A percentile compares a stretch with the other conserved stretches of the same genome.
These are phyloP conservation scores for Cyanoliseus patagonus DNA, from an alignment of 2,113 vertebrate genomes.

Conservation along the genomic window DNA sequence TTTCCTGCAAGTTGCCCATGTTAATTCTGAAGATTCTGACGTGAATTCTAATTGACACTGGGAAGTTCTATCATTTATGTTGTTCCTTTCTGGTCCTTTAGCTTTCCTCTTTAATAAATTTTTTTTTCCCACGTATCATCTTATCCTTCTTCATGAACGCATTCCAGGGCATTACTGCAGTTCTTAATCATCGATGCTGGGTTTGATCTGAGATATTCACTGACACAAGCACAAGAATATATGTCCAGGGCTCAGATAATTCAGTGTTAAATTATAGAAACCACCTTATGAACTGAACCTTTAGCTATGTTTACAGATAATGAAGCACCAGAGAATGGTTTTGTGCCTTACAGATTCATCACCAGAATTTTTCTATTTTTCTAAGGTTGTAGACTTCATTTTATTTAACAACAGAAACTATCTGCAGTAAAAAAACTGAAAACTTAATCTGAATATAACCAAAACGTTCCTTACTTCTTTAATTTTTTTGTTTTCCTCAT, in stretches of 20 bases:
- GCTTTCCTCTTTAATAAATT: not conserved
- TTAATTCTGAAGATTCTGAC: not conserved
- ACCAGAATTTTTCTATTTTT: not conserved
- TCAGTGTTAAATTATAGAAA: not conserved
- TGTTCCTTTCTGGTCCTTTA: not conserved
- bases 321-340: not conserved
- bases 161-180: not conserved
- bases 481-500: not conserved
- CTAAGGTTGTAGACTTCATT: not conserved
- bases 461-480: not conserved
- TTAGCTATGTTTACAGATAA: not conserved
- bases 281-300: not conserved
- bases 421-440: not conserved
- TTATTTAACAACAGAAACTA: not conserved
- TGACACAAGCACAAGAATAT: not conserved
- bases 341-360: not conserved
- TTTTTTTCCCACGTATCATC: accelerated
- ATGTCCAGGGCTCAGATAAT: not conserved
- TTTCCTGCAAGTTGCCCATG: not conserved
- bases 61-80: not conserved
- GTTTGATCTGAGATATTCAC: not conserved
- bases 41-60: not conserved
- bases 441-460: not conserved
- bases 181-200: not conserved
- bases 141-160: not conserved